Evolutionary conservation across 2,888 invertebrate species (phyloP).

Genomic region (Neoitamus cyanurus): DNA sequence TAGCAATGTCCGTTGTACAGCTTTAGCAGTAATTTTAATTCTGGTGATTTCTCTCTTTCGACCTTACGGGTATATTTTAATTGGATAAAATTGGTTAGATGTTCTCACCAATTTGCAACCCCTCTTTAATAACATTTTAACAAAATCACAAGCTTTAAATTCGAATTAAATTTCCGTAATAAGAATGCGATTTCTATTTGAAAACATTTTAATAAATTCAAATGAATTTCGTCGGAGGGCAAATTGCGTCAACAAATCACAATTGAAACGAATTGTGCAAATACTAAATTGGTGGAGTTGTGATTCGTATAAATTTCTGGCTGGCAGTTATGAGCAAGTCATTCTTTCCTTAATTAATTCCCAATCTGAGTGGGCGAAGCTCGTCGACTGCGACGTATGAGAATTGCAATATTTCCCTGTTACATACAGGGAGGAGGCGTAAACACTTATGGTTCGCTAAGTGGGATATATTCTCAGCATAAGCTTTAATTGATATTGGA

Average conservation of each 20-base stretch:
- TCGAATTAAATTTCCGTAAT: not conserved
- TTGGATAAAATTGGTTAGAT: too few relatives aligned
- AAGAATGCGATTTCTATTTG: not conserved
- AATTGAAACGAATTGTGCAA: slow-evolving; percentile 16
- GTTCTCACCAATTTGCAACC: too few relatives aligned
- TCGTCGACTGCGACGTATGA: not conserved
- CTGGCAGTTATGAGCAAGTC: not conserved
- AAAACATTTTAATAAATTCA: not conserved
- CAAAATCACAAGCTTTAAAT: not conserved
- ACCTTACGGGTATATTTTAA: too few relatives aligned
- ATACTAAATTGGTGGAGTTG: not conserved
- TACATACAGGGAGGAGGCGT: not conserved
- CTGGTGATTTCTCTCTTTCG: too few relatives aligned
- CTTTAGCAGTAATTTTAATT: too few relatives aligned
- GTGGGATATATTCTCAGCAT: not conserved
- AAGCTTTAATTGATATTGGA: not conserved
- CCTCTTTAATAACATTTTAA: not conserved
- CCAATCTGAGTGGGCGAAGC: not conserved
- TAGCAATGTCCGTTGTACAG: too few relatives aligned
- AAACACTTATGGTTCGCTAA: not conserved
- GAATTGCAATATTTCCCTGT: not conserved
- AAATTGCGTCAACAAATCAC: slow-evolving; percentile 3
- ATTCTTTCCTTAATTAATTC: not conserved
- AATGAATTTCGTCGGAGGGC: not conserved
- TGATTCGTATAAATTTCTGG: not conserved